phyloP scores from a whole-genome alignment of 2,888 invertebrate genomes.

The Drosophila prostipennis region DNA sequence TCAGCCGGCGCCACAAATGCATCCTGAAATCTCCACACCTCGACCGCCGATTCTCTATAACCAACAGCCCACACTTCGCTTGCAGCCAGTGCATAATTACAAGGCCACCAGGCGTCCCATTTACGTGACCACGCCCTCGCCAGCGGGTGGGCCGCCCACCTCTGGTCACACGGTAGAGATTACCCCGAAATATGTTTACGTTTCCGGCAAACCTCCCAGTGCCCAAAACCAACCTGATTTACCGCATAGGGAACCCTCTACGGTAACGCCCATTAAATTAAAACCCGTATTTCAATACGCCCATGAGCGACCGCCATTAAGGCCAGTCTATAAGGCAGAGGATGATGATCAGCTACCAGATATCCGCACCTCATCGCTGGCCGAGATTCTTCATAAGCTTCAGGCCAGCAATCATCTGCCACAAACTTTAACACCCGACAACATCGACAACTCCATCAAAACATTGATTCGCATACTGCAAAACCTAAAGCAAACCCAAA shows the following conservation, averaged over 20 bases:
- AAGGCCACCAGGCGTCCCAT: conserved; percentile 60
- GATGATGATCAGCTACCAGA: conserved; percentile 82
- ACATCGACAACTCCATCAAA: conserved; percentile 91
- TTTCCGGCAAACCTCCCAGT: conserved; percentile 49
- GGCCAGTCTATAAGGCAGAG: conserved; percentile 27
- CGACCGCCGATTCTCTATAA: conserved; percentile 71
- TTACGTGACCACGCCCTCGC: conserved; percentile 46
- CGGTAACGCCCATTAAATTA: conserved; percentile 67
- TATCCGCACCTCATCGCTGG: conserved; percentile 84
- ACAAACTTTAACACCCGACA: conserved; percentile 90
- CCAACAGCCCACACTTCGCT: conserved; percentile 75
- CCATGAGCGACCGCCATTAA: conserved; percentile 38
- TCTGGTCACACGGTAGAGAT: conserved; percentile 63
- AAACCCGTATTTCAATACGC: conserved; percentile 75
- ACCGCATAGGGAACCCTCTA: conserved; percentile 32
- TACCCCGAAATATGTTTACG: conserved; percentile 67
- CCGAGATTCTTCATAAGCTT: conserved; percentile 88
- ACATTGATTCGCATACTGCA: conserved; percentile 91
- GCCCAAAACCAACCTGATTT: conserved; percentile 18
- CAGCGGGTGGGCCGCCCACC: conserved; percentile 25
- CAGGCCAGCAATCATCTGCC: conserved; percentile 91
- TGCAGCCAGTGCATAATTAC: conserved; percentile 73
- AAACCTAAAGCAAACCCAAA: conserved; percentile 86
- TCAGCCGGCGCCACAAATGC: conserved; percentile 41
- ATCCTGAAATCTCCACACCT: conserved; percentile 57